A percentile compares a stretch with the other conserved stretches of the same genome.
These are phyloP conservation scores for Drosophila parvula DNA, from an alignment of 1,140 invertebrate species.

Conservation along the genomic window DNA sequence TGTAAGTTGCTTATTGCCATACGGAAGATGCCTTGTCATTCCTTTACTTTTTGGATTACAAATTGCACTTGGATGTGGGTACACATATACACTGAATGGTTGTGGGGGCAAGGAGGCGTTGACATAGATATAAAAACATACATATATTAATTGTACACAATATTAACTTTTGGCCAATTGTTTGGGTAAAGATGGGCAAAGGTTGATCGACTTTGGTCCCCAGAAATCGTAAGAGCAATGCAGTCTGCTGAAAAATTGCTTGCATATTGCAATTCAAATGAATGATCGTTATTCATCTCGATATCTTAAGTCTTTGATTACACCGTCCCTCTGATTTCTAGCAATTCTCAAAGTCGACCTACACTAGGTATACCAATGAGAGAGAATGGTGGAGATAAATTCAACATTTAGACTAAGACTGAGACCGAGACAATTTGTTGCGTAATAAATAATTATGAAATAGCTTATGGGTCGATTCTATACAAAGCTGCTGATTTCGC, in stretches of 20 bases:
- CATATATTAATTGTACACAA: slow-evolving; percentile 24
- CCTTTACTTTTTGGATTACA: slow-evolving; percentile 43
- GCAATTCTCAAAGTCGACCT: background rate
- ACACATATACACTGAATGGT: slow-evolving; percentile 46
- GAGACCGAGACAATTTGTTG: slow-evolving; percentile 42
- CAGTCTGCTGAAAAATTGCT: background rate
- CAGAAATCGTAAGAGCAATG: slow-evolving; percentile 12
- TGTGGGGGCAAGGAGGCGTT: slow-evolving; percentile 8
- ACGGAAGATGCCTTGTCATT: slow-evolving; percentile 1
- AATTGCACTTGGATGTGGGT: slow-evolving; percentile 70
- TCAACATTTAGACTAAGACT: slow-evolving; percentile 32
- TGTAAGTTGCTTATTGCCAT: slow-evolving; percentile 30
- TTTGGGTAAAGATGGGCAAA: background rate
- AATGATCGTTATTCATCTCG: too few species aligned
- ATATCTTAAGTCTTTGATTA: background rate
- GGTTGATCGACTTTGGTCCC: background rate
- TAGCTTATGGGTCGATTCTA: slow-evolving; percentile 31
- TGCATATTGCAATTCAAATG: too few species aligned
- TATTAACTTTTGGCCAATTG: slow-evolving; percentile 68
- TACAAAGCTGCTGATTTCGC: slow-evolving; percentile 17
- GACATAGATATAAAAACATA: background rate
- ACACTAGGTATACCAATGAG: slow-evolving; percentile 3
- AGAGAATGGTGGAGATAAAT: slow-evolving; percentile 26
- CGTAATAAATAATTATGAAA: slow-evolving; percentile 65
- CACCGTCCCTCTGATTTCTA: background rate